These are phyloP conservation scores for Muntiacus reevesi DNA, from an alignment of 2,113 vertebrate species.

Conservation along the genomic window DNA sequence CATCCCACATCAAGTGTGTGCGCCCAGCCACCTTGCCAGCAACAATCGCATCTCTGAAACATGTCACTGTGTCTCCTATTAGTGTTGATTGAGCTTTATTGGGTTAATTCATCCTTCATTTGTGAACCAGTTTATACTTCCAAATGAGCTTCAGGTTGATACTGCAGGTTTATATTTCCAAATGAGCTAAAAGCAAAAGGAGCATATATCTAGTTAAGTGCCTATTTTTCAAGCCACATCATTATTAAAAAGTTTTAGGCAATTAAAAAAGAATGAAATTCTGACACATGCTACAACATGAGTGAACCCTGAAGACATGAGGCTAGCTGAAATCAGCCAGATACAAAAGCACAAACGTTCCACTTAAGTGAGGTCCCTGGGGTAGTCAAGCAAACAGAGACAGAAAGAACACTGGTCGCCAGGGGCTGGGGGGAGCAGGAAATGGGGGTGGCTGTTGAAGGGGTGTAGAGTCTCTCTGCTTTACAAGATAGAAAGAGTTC, in stretches of 20 bases:
- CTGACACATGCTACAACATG: not conserved
- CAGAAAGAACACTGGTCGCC: not conserved
- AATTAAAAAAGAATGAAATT: conserved; percentile 42
- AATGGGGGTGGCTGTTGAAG: not conserved
- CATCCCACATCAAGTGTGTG: not conserved
- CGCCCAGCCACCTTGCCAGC: not conserved
- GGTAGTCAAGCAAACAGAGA: not conserved
- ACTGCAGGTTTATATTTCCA: conserved; percentile 21
- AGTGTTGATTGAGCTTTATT: not conserved
- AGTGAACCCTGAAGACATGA: not conserved
- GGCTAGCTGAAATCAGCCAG: not conserved
- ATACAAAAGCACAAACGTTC: not conserved
- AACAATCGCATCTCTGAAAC: not conserved
- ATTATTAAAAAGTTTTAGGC: not conserved
- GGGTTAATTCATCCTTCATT: conserved; percentile 43
- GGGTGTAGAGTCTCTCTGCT: not conserved
- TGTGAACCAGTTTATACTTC: conserved; percentile 40
- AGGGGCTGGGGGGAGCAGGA: not conserved
- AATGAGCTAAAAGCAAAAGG: conserved; percentile 54
- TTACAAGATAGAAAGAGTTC: not conserved
- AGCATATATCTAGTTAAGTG: conserved; percentile 4
- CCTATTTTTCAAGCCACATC: conserved; percentile 22
- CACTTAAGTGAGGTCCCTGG: not conserved
- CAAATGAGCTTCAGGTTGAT: conserved; percentile 11
- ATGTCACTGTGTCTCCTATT: not conserved